phyloP scores from a whole-genome alignment of 2,113 vertebrate genomes.

The Manacus vitellinus region DNA sequence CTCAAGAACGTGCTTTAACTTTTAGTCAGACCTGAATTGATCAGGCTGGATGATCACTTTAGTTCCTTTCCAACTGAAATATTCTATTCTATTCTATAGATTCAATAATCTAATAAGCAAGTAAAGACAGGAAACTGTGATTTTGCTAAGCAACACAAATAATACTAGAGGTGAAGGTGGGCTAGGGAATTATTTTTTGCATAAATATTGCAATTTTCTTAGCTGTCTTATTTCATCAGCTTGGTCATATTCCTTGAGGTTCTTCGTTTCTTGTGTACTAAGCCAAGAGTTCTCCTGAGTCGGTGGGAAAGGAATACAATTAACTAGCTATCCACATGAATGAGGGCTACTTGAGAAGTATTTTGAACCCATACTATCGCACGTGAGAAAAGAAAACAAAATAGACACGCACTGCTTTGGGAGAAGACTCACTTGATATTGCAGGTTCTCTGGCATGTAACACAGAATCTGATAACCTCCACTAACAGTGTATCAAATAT shows the following conservation, averaged over 20 bases:
- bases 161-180: background rate
- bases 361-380: background rate
- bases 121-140: background rate
- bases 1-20: background rate
- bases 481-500: background rate
- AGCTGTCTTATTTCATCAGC: background rate
- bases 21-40: background rate
- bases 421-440: background rate
- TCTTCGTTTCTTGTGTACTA: background rate
- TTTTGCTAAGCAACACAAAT: background rate
- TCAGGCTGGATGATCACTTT: background rate
- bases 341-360: background rate
- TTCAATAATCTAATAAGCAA: background rate
- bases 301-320: background rate
- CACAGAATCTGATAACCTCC: background rate
- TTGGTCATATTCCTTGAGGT: background rate
- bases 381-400: background rate
- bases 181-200: background rate
- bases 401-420: background rate
- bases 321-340: background rate
- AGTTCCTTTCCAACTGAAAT: background rate
- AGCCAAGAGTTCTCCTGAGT: background rate
- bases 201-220: background rate
- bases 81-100: background rate
- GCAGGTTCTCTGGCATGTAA: background rate